Evolutionary conservation across 2,888 invertebrate species (phyloP).

Genomic region (Pseudoips prasinana): DNA sequence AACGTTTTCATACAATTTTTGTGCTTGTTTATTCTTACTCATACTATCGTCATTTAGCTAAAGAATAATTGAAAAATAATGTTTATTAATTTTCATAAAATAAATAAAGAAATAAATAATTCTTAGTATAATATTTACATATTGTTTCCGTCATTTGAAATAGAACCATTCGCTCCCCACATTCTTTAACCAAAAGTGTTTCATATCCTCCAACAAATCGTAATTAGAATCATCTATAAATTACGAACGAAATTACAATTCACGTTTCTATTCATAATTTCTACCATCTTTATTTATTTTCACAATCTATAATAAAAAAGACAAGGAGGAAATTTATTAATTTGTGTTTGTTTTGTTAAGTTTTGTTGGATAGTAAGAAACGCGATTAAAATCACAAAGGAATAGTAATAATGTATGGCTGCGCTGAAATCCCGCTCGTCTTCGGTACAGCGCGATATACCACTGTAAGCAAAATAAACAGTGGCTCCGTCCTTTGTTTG

Average conservation of each 20-base stretch:
- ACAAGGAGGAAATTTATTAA: constrained; percentile 28
- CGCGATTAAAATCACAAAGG: constrained; percentile 31
- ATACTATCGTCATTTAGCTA: too few species aligned
- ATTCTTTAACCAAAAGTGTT: constrained; percentile 9
- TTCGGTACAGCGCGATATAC: constrained; percentile 58
- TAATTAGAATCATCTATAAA: constrained; percentile 23
- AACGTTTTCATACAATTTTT: too few species aligned
- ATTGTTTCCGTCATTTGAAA: too few species aligned
- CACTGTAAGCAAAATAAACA: constrained; percentile 56
- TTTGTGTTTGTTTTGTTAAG: constrained; percentile 28
- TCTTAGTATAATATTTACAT: too few species aligned
- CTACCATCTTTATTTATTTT: constrained; percentile 22
- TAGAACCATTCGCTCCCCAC: too few species aligned
- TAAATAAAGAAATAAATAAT: too few species aligned
- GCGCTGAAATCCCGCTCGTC: constrained; percentile 41
- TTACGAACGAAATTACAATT: constrained; percentile 11
- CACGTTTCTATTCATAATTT: constrained; percentile 20
- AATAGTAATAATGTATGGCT: constrained; percentile 34
- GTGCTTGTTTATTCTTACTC: too few species aligned
- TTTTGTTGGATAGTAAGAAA: constrained; percentile 23
- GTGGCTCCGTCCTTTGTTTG: constrained; percentile 53
- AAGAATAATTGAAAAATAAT: too few species aligned
- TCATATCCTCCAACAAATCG: constrained; percentile 18
- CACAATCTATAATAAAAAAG: constrained; percentile 21
- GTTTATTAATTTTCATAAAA: too few species aligned